Conservation (phyloP, 2,113 vertebrate species). For the Trichechus manatus region DNA sequence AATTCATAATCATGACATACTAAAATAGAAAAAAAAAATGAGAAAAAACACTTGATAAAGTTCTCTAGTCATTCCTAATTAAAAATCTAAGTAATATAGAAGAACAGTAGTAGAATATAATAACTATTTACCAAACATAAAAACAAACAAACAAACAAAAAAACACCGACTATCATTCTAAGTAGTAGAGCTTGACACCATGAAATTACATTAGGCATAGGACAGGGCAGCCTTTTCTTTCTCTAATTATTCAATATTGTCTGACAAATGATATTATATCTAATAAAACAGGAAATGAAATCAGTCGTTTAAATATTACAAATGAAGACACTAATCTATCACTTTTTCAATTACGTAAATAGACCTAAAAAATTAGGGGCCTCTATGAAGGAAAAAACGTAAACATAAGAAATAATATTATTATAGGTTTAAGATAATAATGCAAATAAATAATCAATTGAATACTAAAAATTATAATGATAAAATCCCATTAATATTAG, state of each 20-base stretch:
- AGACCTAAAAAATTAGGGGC: not conserved
- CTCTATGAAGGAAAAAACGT: not conserved
- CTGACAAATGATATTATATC: not conserved
- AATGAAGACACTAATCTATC: not conserved
- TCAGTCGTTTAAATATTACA: not conserved
- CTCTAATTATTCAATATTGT: not conserved
- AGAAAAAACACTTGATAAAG: not conserved
- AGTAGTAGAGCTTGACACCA: not conserved
- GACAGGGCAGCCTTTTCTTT: not conserved
- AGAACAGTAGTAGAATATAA: not conserved
- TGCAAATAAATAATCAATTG: not conserved
- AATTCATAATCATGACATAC: not conserved
- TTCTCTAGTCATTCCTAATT: not conserved
- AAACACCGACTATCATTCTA: not conserved
- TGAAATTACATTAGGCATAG: not conserved
- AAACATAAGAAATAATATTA: not conserved
- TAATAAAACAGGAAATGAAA: not conserved
- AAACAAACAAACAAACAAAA: not conserved
- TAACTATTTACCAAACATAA: not conserved
- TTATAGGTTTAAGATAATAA: not conserved
- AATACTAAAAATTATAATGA: not conserved
- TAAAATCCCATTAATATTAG: not conserved
- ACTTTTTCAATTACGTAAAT: not conserved
- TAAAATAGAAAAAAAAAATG: not conserved
- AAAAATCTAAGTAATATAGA: not conserved